Base-by-base conservation (phyloP, 2,797 vertebrate species). In the Chaenodraco wilsoni region DNA sequence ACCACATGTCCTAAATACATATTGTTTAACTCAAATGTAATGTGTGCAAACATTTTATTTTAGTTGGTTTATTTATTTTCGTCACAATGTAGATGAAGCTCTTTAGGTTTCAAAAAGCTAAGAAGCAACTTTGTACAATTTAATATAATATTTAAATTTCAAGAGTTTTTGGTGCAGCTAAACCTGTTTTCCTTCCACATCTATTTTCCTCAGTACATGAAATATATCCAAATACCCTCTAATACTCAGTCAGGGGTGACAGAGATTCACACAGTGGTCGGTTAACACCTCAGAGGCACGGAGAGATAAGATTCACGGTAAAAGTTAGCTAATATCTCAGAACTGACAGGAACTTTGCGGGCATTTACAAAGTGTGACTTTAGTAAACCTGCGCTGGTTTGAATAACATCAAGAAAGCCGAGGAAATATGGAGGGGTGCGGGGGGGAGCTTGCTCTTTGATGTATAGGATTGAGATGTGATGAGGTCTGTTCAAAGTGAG, bases 401-500 rank as follows among this genome's bases (percentile, higher is more conserved):
- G 88, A 91, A 92, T 91, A 93, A 91, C 87, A 90, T 88, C 84
- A 84, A 91, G 88, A 90, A 89, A 85, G 79, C 86, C 23, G 73
- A 79, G 79, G 83, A 84, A 80, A 84, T 80, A 85, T 72, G 67
- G 69, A 46, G 33, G 56, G 57, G n/a, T 27, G 13, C 9, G 6
- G 40, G 62, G 45, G 69, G 63, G 65, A 16, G 58, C 69, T 45
- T 48, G 60, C 77, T 81, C 93, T 95, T 95, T 95, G 93, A 94
- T 94, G 92, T 94, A 72, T 81, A 82, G 91, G 91, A 94, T 92
- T 92, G 93, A 94, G 93, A 94, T 93, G 92, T 93, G 92, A 93
- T 93, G 90, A 92, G 91, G 90, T 89, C 86, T 93, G 92, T 94
- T 95, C 89, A 93, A 93, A 94, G 94, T 86, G 89, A 92, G 87